Conservation (phyloP, 1,140 invertebrate genomes). For the Drosophila tristis region DNA sequence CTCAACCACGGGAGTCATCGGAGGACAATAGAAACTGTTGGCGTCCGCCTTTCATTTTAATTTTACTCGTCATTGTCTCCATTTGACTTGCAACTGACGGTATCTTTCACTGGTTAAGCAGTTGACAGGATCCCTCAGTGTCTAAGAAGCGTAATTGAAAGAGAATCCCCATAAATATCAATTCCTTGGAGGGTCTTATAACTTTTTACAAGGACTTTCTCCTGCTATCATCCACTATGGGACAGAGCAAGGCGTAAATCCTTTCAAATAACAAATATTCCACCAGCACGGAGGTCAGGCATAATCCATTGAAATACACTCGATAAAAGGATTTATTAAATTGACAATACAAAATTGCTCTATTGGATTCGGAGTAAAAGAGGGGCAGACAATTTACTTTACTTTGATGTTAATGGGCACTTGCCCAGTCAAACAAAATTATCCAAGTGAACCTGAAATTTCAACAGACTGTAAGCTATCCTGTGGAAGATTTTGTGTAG, state of each 20-base stretch:
- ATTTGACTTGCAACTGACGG: background rate
- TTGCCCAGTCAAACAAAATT: constrained; percentile 37
- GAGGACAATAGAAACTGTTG: constrained; percentile 3
- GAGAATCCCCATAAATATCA: constrained; percentile 55
- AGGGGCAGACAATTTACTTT: constrained; percentile 32
- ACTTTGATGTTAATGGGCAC: constrained; percentile 48
- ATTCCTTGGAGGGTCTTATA: constrained; percentile 9
- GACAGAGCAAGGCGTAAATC: constrained; percentile 11
- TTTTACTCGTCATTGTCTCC: background rate
- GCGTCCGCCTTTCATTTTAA: constrained; percentile 23
- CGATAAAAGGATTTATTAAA: constrained; percentile 72
- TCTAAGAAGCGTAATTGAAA: constrained; percentile 51
- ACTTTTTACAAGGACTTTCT: constrained; percentile 4
- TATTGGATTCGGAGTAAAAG: constrained; percentile 37
- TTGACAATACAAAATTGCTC: constrained; percentile 74
- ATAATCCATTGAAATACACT: constrained; percentile 66
- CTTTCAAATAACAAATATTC: constrained; percentile 66
- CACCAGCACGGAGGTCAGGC: constrained; percentile 6
- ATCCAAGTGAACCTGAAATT: constrained; percentile 12
- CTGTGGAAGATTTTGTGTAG: too few species aligned
- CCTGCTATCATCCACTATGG: background rate
- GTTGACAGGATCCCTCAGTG: constrained; percentile 6
- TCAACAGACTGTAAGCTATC: background rate
- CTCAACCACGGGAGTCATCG: background rate
- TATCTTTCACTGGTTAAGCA: constrained; percentile 1